Evolutionary conservation across 1,140 invertebrate species (phyloP).

Genomic region (Drosophila pectinifera): DNA sequence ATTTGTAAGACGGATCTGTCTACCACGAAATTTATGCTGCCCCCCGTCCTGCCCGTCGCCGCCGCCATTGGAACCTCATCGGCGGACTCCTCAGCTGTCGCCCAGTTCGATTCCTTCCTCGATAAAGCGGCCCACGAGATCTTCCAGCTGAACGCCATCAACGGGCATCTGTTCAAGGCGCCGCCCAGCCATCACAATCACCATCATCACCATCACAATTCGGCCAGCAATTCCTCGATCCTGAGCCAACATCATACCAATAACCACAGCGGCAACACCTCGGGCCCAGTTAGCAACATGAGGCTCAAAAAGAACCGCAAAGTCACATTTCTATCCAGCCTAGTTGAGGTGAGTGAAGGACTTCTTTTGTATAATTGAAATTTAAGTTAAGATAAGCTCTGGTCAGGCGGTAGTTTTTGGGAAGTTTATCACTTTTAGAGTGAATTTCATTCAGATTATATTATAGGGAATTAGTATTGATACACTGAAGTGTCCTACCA

Average conservation of each 20-base stretch:
- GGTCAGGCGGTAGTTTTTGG: not conserved
- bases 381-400: not conserved
- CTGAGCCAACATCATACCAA: slow-evolving; percentile 29
- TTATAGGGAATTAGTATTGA: too few species aligned
- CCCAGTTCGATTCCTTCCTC: slow-evolving; percentile 41
- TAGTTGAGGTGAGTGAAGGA: slow-evolving; percentile 74
- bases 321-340: slow-evolving; percentile 78
- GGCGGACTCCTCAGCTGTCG: slow-evolving; percentile 49
- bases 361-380: not conserved
- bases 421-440: not conserved
- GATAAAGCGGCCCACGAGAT: slow-evolving; percentile 62
- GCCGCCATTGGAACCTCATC: slow-evolving; percentile 52
- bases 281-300: slow-evolving; percentile 59
- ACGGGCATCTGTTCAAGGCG: slow-evolving; percentile 67
- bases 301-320: slow-evolving; percentile 82
- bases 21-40: slow-evolving; percentile 83
- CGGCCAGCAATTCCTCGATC: slow-evolving; percentile 30
- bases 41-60: slow-evolving; percentile 61
- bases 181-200: slow-evolving; percentile 21
- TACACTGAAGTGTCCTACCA: not conserved
- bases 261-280: slow-evolving; percentile 27
- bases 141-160: slow-evolving; percentile 56
- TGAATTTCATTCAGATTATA: not conserved
- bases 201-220: slow-evolving; percentile 12
- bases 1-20: slow-evolving; percentile 83